phyloP scores from a whole-genome alignment of 2,888 invertebrate genomes.

The Cynaeus angustus region DNA sequence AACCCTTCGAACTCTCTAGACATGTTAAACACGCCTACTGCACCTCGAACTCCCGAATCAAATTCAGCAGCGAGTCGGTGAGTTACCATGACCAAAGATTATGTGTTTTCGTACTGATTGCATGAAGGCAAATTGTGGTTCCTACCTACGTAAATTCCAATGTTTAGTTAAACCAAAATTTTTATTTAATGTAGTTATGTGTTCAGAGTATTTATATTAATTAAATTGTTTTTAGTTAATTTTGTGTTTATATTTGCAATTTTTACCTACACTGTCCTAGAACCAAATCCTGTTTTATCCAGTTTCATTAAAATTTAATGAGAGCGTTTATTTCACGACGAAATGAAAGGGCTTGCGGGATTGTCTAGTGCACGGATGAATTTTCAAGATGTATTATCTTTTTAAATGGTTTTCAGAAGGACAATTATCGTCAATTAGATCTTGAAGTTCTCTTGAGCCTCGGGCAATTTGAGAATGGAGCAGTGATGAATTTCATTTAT shows the following conservation, averaged over 20 bases:
- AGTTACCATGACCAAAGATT: conserved; percentile 58
- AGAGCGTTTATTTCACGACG: no score
- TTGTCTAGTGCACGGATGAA: no score
- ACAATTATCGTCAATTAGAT: no score
- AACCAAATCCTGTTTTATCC: no score
- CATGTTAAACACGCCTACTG: conserved; percentile 76
- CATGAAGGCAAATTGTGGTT: conserved; percentile 46
- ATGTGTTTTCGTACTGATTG: conserved; percentile 35
- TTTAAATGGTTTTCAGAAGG: no score
- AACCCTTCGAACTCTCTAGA: conserved; percentile 72
- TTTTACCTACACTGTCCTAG: conserved; percentile 15
- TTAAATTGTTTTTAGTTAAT: conserved; percentile 44
- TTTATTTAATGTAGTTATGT: conserved; percentile 40
- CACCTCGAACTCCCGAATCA: conserved; percentile 78
- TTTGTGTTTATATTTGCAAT: conserved; percentile 41
- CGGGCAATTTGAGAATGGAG: no score
- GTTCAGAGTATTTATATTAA: conserved; percentile 32
- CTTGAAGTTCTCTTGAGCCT: no score
- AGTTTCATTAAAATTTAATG: no score
- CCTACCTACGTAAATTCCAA: conserved; percentile 39
- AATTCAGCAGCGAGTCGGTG: conserved; percentile 69
- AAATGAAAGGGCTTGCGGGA: no score
- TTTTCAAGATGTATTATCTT: no score
- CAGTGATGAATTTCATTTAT: no score
- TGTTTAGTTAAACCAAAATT: conserved; percentile 37